Evolutionary conservation across 2,888 invertebrate genomes (phyloP).

Genomic region (Antheraea yamamai): DNA sequence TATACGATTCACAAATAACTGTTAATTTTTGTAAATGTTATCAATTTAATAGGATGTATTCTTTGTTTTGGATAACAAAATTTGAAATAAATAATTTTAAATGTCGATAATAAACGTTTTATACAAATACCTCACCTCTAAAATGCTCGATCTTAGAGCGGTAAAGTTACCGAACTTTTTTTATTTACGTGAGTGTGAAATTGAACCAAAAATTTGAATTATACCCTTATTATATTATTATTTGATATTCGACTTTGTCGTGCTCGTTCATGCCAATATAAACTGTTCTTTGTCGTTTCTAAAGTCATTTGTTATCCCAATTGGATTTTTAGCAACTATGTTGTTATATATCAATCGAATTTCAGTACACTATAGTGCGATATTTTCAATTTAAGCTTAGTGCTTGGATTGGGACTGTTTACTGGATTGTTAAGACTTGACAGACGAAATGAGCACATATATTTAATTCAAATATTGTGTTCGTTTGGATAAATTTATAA

Average conservation of each 20-base stretch:
- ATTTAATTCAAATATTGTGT: not conserved
- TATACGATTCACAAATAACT: not conserved
- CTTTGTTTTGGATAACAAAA: not conserved
- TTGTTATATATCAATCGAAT: no score
- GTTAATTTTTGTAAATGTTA: not conserved
- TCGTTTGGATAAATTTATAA: not conserved
- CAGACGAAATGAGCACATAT: no score
- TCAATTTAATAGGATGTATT: not conserved
- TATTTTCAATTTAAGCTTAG: no score
- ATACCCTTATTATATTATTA: constrained; percentile 45
- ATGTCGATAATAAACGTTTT: constrained; percentile 29
- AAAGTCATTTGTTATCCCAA: constrained; percentile 32
- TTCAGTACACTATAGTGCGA: no score
- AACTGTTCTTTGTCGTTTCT: constrained; percentile 40
- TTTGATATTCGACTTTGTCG: constrained; percentile 44
- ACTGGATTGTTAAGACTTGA: no score
- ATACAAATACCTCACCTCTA: constrained; percentile 15
- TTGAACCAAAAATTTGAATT: constrained; percentile 45
- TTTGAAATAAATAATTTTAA: constrained; percentile 21
- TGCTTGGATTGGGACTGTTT: no score
- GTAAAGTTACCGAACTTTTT: constrained; percentile 38
- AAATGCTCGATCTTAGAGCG: constrained; percentile 33
- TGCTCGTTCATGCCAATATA: constrained; percentile 38
- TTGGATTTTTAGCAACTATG: constrained; percentile 29
- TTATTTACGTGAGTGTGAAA: constrained; percentile 49